Evolutionary conservation across 2,797 vertebrate genomes (phyloP), one percentile per base, ranked within the genome.

Genomic region (Silurus lanzhouensis): DNA sequence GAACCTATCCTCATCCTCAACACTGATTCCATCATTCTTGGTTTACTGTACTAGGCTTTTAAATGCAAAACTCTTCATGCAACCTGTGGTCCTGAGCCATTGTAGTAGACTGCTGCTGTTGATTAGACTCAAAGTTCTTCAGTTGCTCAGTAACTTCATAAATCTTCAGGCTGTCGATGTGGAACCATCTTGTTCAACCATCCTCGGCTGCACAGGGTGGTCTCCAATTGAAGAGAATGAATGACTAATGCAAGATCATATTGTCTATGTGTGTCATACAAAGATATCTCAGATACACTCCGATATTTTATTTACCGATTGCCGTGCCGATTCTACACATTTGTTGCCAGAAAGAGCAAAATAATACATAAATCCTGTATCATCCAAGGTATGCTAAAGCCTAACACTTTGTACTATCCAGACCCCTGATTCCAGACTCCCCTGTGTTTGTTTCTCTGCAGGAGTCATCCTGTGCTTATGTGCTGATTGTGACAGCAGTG

Each of bases 391-490:
- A 38, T 17, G 8, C 25, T 38, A 78, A 44, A 7, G 2, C 44
- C 27, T 63, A 3, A 6, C 13, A 1, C 31, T 79, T 38, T 79
- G 31, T 63, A n/a, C 0, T 46, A 5, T 25, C 58, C 15, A n/a
- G 77, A 66, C 14, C 10, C 17, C 14, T 55, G 44, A 12, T 6
- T 52, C 48, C 10, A 52, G 10, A 52, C 12, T 81, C 1, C 46
- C 22, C n/a, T 12, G 63, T 67, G 8, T 44, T 67, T 68, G 4
- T 84, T 52, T 64, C 48, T 57, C 84, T 90, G 55, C 92, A 99
- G 97, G 98, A 99, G 90, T 96, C 98, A 0, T 96, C 97, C 0
- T 99, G 98, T 77, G 98, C 98, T 0, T 99, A 99, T 0, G 98
- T 99, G 92, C 90, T 99, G 90, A 95, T 98, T 0, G 98, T 99